A percentile compares a stretch with the other conserved stretches of the same genome.
Conservation (phyloP, 2,888 invertebrate genomes). For the Trimorus sp. region DNA sequence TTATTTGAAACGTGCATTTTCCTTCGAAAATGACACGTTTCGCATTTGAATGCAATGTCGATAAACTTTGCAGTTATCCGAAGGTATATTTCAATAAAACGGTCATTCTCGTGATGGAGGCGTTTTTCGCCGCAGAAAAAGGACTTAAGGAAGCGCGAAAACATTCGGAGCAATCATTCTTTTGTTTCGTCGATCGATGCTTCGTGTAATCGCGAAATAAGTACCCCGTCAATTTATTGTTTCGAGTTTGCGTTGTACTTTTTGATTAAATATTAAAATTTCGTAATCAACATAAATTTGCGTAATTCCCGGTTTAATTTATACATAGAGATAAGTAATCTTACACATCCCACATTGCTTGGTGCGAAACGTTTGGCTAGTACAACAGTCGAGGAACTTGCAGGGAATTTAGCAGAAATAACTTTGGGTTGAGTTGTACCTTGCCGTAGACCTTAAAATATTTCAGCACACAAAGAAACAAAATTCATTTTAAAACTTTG, state of each 20-base stretch:
- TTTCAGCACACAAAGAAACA: conserved; percentile 46
- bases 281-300: conserved; percentile 52
- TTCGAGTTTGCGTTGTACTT: conserved; percentile 23
- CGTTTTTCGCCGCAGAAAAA: too few species aligned
- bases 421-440: conserved; percentile 63
- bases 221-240: too few species aligned
- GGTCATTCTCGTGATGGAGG: too few species aligned
- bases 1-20: too few species aligned
- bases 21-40: too few species aligned
- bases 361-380: conserved; percentile 59
- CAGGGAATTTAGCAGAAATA: conserved; percentile 66
- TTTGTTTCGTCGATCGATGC: too few species aligned
- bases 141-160: too few species aligned
- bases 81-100: too few species aligned
- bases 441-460: conserved; percentile 62
- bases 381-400: conserved; percentile 60
- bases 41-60: too few species aligned
- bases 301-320: conserved; percentile 49
- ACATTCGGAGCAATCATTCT: too few species aligned
- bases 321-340: conserved; percentile 51
- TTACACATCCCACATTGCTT: conserved; percentile 54
- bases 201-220: too few species aligned
- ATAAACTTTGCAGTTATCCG: too few species aligned
- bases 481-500: conserved; percentile 40
- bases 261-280: conserved; percentile 55